These are phyloP conservation scores for Meda fulgida DNA, from an alignment of 2,797 vertebrate species.

Conservation along the genomic window DNA sequence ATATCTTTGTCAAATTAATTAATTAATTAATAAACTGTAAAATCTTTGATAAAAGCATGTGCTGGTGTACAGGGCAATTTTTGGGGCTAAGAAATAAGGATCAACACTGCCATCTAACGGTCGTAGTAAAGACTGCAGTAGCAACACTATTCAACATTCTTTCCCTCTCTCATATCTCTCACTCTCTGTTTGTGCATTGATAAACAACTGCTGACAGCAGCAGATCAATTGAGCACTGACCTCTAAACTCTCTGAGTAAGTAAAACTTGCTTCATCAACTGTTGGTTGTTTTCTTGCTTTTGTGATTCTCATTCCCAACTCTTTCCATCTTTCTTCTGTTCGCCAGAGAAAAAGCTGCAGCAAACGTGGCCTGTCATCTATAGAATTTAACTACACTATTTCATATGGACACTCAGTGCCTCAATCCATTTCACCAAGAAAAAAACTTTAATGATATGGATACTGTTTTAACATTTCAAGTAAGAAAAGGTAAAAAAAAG, in stretches of 20 bases:
- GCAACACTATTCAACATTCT: background rate
- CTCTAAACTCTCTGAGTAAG: background rate
- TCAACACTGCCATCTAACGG: conserved; percentile 33
- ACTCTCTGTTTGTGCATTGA: background rate
- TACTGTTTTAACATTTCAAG: background rate
- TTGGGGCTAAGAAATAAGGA: background rate
- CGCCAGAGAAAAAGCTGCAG: background rate
- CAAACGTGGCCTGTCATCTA: background rate
- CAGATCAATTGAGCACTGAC: conserved; percentile 2
- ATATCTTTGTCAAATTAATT: background rate
- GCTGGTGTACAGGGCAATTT: background rate
- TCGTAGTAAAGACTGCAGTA: background rate
- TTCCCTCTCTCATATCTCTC: background rate
- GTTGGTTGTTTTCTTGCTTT: background rate
- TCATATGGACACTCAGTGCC: background rate
- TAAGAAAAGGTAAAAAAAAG: background rate
- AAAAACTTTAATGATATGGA: background rate
- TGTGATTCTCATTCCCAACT: background rate
- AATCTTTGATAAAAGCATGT: background rate
- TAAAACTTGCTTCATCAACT: background rate
- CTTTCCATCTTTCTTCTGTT: background rate
- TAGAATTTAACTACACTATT: background rate
- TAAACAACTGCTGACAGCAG: background rate
- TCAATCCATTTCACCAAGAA: background rate
- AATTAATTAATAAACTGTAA: background rate